Conservation (phyloP, 1,140 invertebrate species). For the Drosophila parvula region DNA sequence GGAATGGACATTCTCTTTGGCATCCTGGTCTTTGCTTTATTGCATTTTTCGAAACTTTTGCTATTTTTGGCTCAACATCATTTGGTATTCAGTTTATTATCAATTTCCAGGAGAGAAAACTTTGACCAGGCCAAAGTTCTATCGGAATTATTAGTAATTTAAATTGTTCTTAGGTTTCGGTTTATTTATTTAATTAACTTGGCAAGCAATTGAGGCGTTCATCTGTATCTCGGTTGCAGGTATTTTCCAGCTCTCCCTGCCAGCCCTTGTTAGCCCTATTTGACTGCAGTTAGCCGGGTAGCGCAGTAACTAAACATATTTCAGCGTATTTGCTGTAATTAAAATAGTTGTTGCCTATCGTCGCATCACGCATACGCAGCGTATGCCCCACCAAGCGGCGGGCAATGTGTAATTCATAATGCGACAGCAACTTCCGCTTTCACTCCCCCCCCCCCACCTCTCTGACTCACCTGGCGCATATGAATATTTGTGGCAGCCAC, state of each 20-base stretch:
- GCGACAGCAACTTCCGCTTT: slow-evolving; percentile 70
- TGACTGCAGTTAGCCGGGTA: slow-evolving; percentile 2
- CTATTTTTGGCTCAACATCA: slow-evolving; percentile 3
- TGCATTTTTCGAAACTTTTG: slow-evolving; percentile 26
- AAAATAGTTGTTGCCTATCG: slow-evolving; percentile 77
- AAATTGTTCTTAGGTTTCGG: too few relatives aligned
- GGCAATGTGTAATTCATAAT: slow-evolving; percentile 75
- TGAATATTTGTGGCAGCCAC: slow-evolving; percentile 63
- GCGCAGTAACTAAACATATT: slow-evolving; percentile 46
- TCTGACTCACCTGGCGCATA: slow-evolving; percentile 59
- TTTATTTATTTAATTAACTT: not conserved
- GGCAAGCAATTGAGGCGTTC: too few relatives aligned
- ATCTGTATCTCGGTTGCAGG: too few relatives aligned
- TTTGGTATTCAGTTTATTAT: not conserved
- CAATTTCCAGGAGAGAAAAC: not conserved
- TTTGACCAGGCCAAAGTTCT: not conserved
- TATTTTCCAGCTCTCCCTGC: not conserved
- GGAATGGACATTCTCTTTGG: slow-evolving; percentile 11
- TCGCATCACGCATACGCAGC: slow-evolving; percentile 72
- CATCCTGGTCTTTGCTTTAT: slow-evolving; percentile 14
- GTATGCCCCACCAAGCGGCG: slow-evolving; percentile 1
- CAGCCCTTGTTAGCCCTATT: not conserved
- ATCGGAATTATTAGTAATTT: not conserved
- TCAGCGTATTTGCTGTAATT: slow-evolving; percentile 57
- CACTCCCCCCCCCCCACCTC: not conserved